phyloP scores from a whole-genome alignment of 1,140 invertebrate genomes.

The Lycorma delicatula region DNA sequence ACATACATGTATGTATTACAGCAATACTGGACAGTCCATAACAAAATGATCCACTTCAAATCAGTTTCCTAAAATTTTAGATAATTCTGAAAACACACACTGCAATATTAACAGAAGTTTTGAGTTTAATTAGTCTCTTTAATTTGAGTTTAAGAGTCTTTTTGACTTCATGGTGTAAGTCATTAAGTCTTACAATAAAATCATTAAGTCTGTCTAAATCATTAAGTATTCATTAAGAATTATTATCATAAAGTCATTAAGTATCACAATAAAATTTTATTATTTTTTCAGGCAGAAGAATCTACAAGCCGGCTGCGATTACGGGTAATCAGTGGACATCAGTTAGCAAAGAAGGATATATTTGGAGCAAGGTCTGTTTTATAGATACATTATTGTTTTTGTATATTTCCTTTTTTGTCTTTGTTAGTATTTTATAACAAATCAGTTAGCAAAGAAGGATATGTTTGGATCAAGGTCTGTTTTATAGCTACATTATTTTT shows the following conservation, averaged over 20 bases:
- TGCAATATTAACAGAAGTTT: not conserved
- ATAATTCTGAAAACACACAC: too few species aligned
- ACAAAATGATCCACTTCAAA: too few species aligned
- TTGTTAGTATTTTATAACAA: not conserved
- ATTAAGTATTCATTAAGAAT: not conserved
- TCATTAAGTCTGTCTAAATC: not conserved
- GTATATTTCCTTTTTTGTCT: not conserved
- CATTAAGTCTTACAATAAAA: not conserved
- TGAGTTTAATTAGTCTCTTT: slow-evolving; percentile 5
- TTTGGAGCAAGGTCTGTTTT: slow-evolving; percentile 84
- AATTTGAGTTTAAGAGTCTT: not conserved
- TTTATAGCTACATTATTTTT: slow-evolving; percentile 7
- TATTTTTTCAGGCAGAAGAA: slow-evolving; percentile 37
- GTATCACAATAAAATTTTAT: not conserved
- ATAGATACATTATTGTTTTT: slow-evolving; percentile 7
- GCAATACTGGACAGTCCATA: too few species aligned
- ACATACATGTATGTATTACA: too few species aligned
- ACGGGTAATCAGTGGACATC: slow-evolving; percentile 76
- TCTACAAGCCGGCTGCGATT: slow-evolving; percentile 68
- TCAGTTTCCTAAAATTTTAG: too few species aligned
- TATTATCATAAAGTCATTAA: not conserved
- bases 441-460: slow-evolving; percentile 91
- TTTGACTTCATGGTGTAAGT: not conserved
- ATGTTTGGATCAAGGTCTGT: slow-evolving; percentile 92
- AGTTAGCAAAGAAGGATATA: slow-evolving; percentile 94